Percentiles rank a stretch among this genome's conserved stretches.
Conservation (phyloP, 2,797 vertebrate genomes). For the Bucorvus abyssinicus region DNA sequence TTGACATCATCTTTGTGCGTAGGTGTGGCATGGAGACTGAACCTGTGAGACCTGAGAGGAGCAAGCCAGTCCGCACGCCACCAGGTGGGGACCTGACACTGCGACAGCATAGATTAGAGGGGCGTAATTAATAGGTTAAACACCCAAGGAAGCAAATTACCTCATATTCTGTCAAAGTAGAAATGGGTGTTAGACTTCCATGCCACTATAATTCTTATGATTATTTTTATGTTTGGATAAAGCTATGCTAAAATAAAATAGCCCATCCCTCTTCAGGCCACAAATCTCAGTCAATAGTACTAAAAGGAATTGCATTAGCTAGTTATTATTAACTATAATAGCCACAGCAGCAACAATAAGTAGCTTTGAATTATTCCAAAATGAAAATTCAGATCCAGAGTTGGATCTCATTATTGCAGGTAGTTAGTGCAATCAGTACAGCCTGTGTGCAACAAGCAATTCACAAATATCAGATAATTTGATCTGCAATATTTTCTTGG, state of each 20-base stretch:
- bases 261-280: neutral
- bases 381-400: neutral
- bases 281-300: neutral
- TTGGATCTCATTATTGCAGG: neutral
- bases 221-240: neutral
- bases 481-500: neutral
- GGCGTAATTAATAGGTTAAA: neutral
- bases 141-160: neutral
- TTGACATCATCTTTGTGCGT: fast-evolving
- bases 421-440: neutral
- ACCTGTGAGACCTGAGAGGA: neutral
- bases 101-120: neutral
- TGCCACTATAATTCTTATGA: neutral
- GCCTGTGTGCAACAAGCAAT: neutral
- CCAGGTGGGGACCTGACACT: neutral
- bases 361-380: neutral
- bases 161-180: neutral
- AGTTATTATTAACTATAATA: neutral
- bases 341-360: neutral
- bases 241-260: neutral
- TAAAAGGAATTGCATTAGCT: neutral
- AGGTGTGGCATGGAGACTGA: neutral
- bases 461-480: neutral
- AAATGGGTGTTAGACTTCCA: neutral
- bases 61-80: fast-evolving